A percentile compares a stretch with the other conserved stretches of the same genome.
These are phyloP conservation scores for Cardiocondyla obscurior DNA, from an alignment of 1,140 invertebrate species.

Conservation along the genomic window DNA sequence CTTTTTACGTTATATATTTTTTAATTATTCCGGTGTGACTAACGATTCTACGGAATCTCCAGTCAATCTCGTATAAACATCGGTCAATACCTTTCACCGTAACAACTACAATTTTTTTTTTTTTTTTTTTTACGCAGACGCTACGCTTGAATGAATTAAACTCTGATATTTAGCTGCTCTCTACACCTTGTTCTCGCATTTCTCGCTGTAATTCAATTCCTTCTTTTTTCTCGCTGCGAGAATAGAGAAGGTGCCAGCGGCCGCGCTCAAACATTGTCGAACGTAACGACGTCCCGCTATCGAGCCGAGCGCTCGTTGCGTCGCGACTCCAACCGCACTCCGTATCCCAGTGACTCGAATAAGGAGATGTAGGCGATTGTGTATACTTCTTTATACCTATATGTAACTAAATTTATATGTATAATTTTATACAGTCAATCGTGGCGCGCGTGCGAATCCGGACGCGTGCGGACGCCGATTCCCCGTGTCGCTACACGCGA, in stretches of 20 bases:
- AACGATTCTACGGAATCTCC: not conserved
- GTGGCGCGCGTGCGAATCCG: conserved; percentile 53
- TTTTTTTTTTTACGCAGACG: not conserved
- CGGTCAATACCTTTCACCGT: not conserved
- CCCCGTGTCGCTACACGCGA: not conserved
- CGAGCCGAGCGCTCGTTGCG: not conserved
- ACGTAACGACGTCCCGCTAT: not conserved
- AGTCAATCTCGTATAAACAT: not conserved
- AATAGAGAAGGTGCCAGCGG: no score
- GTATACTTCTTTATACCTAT: conserved; percentile 67
- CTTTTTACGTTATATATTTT: not conserved
- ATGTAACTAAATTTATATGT: conserved; percentile 65
- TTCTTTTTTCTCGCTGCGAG: no score
- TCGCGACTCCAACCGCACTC: not conserved
- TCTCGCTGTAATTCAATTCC: no score
- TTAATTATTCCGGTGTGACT: not conserved
- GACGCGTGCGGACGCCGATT: not conserved
- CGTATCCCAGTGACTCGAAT: conserved; percentile 10
- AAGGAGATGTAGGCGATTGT: conserved; percentile 55
- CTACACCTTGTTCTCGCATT: not conserved
- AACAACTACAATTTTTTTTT: not conserved
- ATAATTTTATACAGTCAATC: conserved; percentile 74
- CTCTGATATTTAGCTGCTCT: not conserved
- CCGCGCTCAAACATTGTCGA: not conserved
- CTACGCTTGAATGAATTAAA: not conserved